phyloP scores from a whole-genome alignment of 2,113 vertebrate genomes.

The Ornithorhynchus anatinus region DNA sequence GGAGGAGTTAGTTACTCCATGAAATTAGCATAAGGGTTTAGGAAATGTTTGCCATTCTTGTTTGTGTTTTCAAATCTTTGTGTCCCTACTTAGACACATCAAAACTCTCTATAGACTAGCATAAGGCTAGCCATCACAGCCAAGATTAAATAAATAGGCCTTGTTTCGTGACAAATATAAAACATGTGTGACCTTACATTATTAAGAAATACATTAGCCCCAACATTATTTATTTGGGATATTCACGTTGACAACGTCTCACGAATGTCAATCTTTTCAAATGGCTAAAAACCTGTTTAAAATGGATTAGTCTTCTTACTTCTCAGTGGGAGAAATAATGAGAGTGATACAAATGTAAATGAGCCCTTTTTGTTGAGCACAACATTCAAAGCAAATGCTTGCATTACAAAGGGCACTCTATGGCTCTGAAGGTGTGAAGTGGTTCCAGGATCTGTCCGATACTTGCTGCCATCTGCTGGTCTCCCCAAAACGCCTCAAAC shows the following conservation, averaged over 20 bases:
- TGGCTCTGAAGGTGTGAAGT: conserved; percentile 40
- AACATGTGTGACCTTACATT: neutral
- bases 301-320: conserved; percentile 40
- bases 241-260: neutral
- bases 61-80: neutral
- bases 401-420: conserved; percentile 37
- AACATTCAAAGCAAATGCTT: conserved; percentile 51
- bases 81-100: neutral
- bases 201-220: neutral
- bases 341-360: conserved; percentile 47
- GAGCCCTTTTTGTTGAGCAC: conserved; percentile 10
- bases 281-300: conserved; percentile 45
- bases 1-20: neutral
- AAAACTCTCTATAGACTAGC: neutral
- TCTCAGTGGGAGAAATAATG: conserved; percentile 26
- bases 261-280: conserved; percentile 33
- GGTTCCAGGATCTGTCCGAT: conserved; percentile 5
- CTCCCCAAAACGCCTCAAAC: conserved; percentile 37
- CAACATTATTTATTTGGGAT: conserved; percentile 27
- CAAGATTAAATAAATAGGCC: neutral
- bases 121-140: neutral
- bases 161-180: conserved; percentile 11
- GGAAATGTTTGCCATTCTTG: neutral
- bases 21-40: neutral
- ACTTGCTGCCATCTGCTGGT: conserved; percentile 75